These are phyloP conservation scores for Capitulum mitella DNA, from an alignment of 2,888 invertebrate genomes.

Conservation along the genomic window DNA sequence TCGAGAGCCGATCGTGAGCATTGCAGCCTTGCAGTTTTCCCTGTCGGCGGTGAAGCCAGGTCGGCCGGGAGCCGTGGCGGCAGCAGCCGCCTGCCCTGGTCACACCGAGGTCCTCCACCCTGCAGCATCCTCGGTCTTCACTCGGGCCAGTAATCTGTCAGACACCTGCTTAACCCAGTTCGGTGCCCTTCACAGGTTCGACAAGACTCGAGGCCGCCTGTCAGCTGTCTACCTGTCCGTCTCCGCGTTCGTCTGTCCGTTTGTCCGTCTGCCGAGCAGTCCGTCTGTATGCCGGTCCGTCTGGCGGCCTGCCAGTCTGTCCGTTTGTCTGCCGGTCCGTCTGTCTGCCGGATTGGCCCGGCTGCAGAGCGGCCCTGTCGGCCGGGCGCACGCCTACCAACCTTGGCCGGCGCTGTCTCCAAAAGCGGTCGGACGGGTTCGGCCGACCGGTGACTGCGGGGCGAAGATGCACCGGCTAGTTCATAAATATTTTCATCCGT, in stretches of 20 bases:
- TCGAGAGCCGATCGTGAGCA: neutral
- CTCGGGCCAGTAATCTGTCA: neutral
- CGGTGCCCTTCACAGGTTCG: neutral
- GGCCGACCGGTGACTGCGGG: neutral
- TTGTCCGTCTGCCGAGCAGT: no score
- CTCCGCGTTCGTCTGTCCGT: no score
- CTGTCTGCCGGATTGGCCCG: neutral
- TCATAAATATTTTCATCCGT: neutral
- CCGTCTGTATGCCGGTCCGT: no score
- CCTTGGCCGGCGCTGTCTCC: neutral
- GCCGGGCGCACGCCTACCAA: neutral
- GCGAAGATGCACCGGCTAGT: neutral
- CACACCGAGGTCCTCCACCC: neutral
- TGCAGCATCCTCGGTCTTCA: neutral
- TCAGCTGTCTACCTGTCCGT: no score
- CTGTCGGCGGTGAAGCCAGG: neutral
- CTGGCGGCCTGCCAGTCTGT: no score
- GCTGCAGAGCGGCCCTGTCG: neutral
- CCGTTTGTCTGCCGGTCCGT: no score
- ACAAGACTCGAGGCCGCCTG: no score
- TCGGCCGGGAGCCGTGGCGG: no score
- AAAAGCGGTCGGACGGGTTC: neutral
- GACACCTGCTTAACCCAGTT: neutral
- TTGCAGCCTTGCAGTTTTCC: neutral
- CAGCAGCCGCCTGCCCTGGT: neutral